Base-by-base conservation (phyloP, 1,140 invertebrate species). In the Xylocopa sonorina region DNA sequence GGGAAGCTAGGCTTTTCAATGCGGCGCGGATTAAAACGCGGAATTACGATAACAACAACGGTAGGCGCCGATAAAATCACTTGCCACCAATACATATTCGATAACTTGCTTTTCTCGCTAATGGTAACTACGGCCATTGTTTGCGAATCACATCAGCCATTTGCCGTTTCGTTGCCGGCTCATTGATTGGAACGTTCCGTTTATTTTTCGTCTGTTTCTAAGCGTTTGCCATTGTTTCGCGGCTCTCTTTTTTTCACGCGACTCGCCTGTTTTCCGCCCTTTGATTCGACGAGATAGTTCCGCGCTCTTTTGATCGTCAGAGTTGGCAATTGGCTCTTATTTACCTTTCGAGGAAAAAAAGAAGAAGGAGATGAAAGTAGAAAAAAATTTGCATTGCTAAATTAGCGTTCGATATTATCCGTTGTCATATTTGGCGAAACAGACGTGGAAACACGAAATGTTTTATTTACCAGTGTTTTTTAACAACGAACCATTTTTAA, bases 41-140 rank as follows among this genome's bases (percentile, higher is more conserved):
- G 29, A 74, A 74, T 64, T 29, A 41, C 72, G 34, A 51, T 50
- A 63, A 51, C 58, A 62, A 63, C 14, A 74, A 34, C 10, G 7
- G 72, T n/a, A n/a, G n/a, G 3, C 32, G 27, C 14, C 53, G 46
- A 53, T 50, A 34, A 41, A 64, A 51, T 51, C 58, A 9, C 12
- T 64, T 51, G 18, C n/a, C n/a, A 2, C 60, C 24, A 64, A 43
- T 29, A 50, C 48, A 43, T 62, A 66, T 66, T 43, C 50, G 58
- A 75, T 75, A 51, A 75, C 38, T 62, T 41, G 46, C 7, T 53
- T 50, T 18, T 21, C 62, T 1, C n/a, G 48, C 38, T 75, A 43
- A 62, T 48, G 21, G 24, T 51, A 32, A 53, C 29, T 29, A 12
- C 18, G 5, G 3, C 48, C 48, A 53, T 75, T 75, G 32, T 66